Percentiles rank a stretch among this genome's conserved stretches.
Conservation (phyloP, 2,113 vertebrate genomes). For the Canis aureus region DNA sequence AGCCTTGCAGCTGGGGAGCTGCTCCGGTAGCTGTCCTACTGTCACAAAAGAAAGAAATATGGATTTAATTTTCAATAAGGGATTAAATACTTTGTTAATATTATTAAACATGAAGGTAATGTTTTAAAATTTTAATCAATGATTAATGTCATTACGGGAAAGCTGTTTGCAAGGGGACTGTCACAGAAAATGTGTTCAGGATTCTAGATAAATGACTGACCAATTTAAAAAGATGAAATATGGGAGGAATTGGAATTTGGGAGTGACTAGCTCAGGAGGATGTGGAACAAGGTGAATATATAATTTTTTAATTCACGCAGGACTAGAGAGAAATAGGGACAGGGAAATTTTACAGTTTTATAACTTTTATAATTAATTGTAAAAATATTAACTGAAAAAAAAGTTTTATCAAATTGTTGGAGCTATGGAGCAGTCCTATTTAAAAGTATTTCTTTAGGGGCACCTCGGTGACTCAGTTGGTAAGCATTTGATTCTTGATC, state of each 20-base stretch:
- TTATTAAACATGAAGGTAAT: not conserved
- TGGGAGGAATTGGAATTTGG: not conserved
- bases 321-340: not conserved
- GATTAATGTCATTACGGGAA: not conserved
- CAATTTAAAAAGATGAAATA: not conserved
- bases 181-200: not conserved
- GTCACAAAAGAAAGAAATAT: not conserved
- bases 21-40: accelerated
- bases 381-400: not conserved
- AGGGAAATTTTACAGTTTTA: not conserved
- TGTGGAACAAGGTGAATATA: accelerated
- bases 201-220: not conserved
- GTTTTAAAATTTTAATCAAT: not conserved
- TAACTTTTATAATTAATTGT: not conserved
- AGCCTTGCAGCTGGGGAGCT: not conserved
- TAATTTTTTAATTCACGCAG: not conserved
- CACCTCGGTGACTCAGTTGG: no score
- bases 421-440: not conserved
- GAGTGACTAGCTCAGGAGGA: no score
- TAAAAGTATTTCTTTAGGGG: not conserved
- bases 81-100: not conserved
- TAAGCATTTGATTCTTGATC: no score
- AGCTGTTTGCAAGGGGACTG: accelerated
- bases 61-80: not conserved
- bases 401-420: not conserved